Conservation (phyloP, 2,113 vertebrate genomes). For the Poeciliopsis prolifica region DNA sequence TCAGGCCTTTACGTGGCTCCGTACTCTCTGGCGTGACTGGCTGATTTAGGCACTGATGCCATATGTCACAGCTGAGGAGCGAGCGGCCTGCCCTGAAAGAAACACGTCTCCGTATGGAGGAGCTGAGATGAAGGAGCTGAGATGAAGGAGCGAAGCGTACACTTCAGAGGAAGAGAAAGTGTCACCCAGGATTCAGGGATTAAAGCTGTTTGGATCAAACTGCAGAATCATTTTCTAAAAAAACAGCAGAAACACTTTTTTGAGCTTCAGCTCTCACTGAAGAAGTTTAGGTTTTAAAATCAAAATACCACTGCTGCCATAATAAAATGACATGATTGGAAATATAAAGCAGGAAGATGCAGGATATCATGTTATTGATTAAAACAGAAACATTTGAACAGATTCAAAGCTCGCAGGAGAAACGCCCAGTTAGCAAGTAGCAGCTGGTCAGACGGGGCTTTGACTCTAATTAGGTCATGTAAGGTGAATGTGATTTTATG, state of each 20-base stretch:
- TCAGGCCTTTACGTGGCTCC: conserved; percentile 57
- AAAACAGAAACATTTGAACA: background rate
- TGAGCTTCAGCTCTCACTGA: background rate
- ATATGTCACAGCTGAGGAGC: conserved; percentile 74
- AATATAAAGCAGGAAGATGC: background rate
- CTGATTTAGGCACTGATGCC: conserved; percentile 66
- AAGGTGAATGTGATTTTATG: conserved; percentile 83
- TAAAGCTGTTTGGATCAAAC: background rate
- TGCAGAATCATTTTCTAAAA: background rate
- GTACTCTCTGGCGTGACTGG: conserved; percentile 62
- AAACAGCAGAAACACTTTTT: background rate
- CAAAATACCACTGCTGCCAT: background rate
- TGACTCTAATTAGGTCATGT: conserved; percentile 77
- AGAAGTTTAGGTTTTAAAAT: background rate
- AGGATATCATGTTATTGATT: background rate
- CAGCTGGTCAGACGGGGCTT: conserved; percentile 79
- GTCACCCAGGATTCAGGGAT: conserved; percentile 1
- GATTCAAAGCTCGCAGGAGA: conserved; percentile 8
- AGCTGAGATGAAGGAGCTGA: conserved; percentile 55
- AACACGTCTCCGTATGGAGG: conserved; percentile 49
- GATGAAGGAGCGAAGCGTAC: conserved; percentile 56
- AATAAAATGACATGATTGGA: background rate
- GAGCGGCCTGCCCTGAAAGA: conserved; percentile 44
- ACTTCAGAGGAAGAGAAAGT: conserved; percentile 66
- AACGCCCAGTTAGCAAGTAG: conserved; percentile 39